These are phyloP conservation scores for Leucania comma DNA, from an alignment of 2,888 invertebrate species.

Conservation along the genomic window DNA sequence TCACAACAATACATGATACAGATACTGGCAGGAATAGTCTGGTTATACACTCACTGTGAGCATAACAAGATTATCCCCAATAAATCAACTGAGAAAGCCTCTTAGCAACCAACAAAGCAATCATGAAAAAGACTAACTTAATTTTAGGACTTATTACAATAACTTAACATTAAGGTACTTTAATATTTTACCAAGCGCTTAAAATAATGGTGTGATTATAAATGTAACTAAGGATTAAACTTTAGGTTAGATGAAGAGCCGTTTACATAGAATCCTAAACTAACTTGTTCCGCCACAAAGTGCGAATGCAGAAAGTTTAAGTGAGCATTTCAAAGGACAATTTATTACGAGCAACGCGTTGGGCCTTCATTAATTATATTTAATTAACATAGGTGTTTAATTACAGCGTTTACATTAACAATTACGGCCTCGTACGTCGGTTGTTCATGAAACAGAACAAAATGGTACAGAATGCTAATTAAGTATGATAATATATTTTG, in stretches of 20 bases:
- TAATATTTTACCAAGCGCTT: background rate
- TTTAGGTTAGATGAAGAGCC: slow-evolving; percentile 13
- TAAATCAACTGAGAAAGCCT: background rate
- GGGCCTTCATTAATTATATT: slow-evolving; percentile 47
- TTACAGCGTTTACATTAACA: slow-evolving; percentile 56
- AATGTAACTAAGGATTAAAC: slow-evolving; percentile 16
- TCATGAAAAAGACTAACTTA: background rate
- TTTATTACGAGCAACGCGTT: slow-evolving; percentile 34
- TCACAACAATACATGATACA: background rate
- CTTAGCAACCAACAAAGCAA: background rate
- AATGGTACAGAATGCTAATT: slow-evolving; percentile 30
- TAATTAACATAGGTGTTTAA: slow-evolving; percentile 58
- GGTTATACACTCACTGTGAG: background rate
- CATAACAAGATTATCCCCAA: background rate
- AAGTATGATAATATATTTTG: slow-evolving; percentile 29
- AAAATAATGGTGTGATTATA: slow-evolving; percentile 4
- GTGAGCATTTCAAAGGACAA: slow-evolving; percentile 38
- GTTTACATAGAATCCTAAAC: slow-evolving; percentile 36
- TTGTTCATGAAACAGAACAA: slow-evolving; percentile 41
- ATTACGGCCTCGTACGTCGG: slow-evolving; percentile 38
- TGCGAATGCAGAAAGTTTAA: slow-evolving; percentile 35
- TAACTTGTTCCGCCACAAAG: slow-evolving; percentile 35
- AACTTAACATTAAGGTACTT: slow-evolving; percentile 8
- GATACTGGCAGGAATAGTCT: background rate
- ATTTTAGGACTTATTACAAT: slow-evolving; percentile 1